These are phyloP conservation scores for Drosophila anceps DNA, from an alignment of 2,888 invertebrate genomes.

Conservation along the genomic window DNA sequence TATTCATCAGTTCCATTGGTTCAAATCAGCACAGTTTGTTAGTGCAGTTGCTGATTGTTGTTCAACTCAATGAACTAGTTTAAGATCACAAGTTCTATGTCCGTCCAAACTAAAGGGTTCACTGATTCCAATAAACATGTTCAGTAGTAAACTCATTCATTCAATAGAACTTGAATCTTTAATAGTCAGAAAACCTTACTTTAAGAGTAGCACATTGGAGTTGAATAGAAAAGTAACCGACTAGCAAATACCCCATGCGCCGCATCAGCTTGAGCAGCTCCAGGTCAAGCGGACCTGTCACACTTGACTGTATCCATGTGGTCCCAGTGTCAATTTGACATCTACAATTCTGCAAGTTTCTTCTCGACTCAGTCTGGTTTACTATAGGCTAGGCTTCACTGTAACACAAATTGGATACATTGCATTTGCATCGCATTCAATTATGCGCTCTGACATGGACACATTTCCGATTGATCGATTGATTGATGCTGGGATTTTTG, in stretches of 20 bases:
- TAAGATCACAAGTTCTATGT: neutral
- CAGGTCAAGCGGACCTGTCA: neutral
- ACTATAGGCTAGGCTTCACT: neutral
- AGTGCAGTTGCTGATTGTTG: neutral
- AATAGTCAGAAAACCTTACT: neutral
- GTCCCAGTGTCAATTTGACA: no score
- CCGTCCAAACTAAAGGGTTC: neutral
- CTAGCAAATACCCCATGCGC: neutral
- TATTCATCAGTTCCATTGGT: neutral
- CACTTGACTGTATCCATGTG: no score
- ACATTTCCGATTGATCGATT: slow-evolving; percentile 82
- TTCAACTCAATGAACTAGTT: neutral
- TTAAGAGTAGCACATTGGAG: neutral
- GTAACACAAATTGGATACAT: neutral
- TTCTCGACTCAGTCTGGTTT: neutral
- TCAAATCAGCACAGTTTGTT: neutral
- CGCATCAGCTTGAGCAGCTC: neutral
- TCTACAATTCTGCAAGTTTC: no score
- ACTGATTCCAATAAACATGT: neutral
- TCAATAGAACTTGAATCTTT: neutral
- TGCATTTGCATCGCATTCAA: slow-evolving; percentile 50
- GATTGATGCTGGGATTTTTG: slow-evolving; percentile 77
- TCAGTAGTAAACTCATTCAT: neutral
- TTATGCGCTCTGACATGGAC: slow-evolving; percentile 51
- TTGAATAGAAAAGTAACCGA: neutral